phyloP scores from a whole-genome alignment of 2,113 vertebrate genomes.

The Oryzias melastigma region DNA sequence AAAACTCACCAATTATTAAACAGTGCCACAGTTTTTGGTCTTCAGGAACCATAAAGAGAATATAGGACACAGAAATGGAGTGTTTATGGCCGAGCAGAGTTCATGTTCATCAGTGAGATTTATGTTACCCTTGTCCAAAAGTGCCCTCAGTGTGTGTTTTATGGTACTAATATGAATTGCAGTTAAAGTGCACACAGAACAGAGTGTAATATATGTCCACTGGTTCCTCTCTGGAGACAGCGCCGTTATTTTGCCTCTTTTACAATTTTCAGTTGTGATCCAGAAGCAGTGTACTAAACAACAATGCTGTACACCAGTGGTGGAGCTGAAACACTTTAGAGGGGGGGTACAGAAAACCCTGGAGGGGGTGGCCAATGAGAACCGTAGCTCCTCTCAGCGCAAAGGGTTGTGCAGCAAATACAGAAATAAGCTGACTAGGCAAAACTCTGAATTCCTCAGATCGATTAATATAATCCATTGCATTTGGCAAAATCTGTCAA shows the following conservation, averaged over 20 bases:
- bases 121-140: slow-evolving; percentile 53
- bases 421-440: no score
- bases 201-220: slow-evolving; percentile 41
- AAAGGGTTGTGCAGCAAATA: no score
- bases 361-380: no score
- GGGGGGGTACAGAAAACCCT: no score
- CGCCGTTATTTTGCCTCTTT: slow-evolving; percentile 32
- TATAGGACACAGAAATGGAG: slow-evolving; percentile 16
- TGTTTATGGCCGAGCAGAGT: slow-evolving; percentile 10
- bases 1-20: neutral
- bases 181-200: slow-evolving; percentile 42
- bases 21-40: neutral
- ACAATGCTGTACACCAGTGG: no score
- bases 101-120: slow-evolving; percentile 55
- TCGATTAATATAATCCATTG: no score
- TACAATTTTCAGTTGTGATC: slow-evolving; percentile 8
- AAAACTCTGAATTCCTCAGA: no score
- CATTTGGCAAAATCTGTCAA: no score
- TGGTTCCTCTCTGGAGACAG: slow-evolving; percentile 20
- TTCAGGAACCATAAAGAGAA: slow-evolving; percentile 6
- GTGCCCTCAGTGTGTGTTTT: slow-evolving; percentile 56
- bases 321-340: no score
- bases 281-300: no score
- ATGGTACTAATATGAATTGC: slow-evolving; percentile 65
- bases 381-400: no score